Conservation (phyloP, 1,140 invertebrate genomes). For the Euschistus heros region DNA sequence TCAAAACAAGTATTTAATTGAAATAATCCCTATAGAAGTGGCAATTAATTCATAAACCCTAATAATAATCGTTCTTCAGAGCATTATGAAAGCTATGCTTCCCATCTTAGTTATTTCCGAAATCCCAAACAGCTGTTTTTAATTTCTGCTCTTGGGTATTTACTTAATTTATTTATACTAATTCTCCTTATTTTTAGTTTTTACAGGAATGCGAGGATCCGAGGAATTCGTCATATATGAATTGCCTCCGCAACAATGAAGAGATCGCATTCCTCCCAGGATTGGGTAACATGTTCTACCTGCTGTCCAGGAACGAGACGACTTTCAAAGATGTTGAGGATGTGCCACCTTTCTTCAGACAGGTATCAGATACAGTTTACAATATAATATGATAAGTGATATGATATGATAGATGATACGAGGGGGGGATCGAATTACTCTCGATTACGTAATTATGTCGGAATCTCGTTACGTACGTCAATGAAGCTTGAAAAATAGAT, state of each 20-base stretch:
- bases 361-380: conserved; percentile 25
- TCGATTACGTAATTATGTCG: neutral
- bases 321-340: conserved; percentile 27
- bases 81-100: no score
- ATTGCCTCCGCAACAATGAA: neutral
- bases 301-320: conserved; percentile 26
- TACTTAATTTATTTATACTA: neutral
- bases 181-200: neutral
- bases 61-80: no score
- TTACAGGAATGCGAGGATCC: neutral
- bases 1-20: no score
- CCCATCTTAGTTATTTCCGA: no score
- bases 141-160: no score
- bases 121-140: no score
- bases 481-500: neutral
- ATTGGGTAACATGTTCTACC: conserved; percentile 30
- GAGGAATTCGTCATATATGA: neutral
- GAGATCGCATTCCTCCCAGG: conserved; percentile 13
- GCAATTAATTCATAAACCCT: no score
- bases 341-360: conserved; percentile 28
- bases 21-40: no score
- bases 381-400: neutral
- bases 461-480: neutral
- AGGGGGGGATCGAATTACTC: neutral
- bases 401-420: neutral